Evolutionary conservation across 2,888 invertebrate species (phyloP), one percentile per base, ranked within the genome.

Genomic region (Steinernema scapterisci): DNA sequence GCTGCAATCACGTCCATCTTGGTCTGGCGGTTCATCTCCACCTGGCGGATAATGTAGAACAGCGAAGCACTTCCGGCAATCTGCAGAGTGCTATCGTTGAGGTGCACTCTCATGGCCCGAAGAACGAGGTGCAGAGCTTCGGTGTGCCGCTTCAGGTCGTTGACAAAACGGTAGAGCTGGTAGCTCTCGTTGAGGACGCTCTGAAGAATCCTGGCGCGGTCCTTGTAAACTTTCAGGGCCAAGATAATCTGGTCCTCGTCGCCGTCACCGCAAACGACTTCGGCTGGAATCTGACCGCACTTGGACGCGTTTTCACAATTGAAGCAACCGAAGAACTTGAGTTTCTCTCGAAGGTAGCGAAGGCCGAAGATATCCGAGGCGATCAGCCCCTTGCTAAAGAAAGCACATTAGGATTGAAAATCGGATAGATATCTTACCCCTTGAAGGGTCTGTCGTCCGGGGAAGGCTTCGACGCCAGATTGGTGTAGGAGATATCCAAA

Each of bases 401-500:
- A 31, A 75, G 45, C 11, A 31, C 2, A 16, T 27, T 25, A 52
- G 16, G 11, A 73, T 21, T n/a, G 16, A 73, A 48, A 73, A 43
- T 38, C 19, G 31, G 43, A 19, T 13, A 75, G 27, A 16, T 19
- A 45, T 21, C 73, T 70, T 38, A 76, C 79, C 75, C 77, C 44
- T 73, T 76, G 51, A 71, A 77, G 13, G 78, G 78, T n/a, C 78
- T 73, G 70, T 79, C 77, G 56, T 77, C 70, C n/a, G 70, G 95
- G 90, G 0, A 95, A 11, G 82, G 76, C 27, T 73, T 78, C 94
- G 23, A 83, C 16, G 83, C 78, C 79, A 97, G 90, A 90, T 97
- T 96, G 21, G 97, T 97, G 16, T 95, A 95, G 2, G 96, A 95
- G 87, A 97, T 95, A 89, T 97, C 97, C 83, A 97, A 89, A 27